Percentiles rank a stretch among this genome's conserved stretches.
These are phyloP conservation scores for Xestia ashworthii DNA, from an alignment of 2,888 invertebrate genomes.

Conservation along the genomic window DNA sequence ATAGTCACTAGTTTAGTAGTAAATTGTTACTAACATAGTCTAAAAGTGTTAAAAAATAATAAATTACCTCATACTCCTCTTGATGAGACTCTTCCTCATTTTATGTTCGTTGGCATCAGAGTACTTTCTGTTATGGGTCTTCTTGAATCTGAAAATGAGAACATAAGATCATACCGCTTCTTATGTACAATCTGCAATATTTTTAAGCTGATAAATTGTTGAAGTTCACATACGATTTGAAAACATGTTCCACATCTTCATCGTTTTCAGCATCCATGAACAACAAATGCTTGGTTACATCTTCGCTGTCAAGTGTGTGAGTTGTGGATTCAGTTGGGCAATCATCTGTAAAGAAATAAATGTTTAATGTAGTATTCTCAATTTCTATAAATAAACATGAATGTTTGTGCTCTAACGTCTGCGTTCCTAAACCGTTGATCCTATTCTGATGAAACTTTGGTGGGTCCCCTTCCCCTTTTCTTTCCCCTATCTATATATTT, in stretches of 20 bases:
- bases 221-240: slow-evolving; percentile 72
- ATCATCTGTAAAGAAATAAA: slow-evolving; percentile 50
- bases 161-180: not conserved
- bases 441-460: not conserved
- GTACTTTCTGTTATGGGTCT: slow-evolving; percentile 40
- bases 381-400: not conserved
- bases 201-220: not conserved
- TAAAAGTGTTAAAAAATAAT: not conserved
- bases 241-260: slow-evolving; percentile 75
- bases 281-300: slow-evolving; percentile 67
- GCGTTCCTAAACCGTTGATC: not conserved
- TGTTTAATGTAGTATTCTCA: not conserved
- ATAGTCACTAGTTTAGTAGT: too few species aligned
- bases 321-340: slow-evolving; percentile 49
- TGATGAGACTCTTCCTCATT: slow-evolving; percentile 55
- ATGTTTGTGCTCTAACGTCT: not conserved
- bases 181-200: not conserved
- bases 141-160: slow-evolving; percentile 55
- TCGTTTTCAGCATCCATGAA: slow-evolving; percentile 73
- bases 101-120: slow-evolving; percentile 50
- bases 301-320: slow-evolving; percentile 61
- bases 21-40: not conserved
- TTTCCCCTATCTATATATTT: not conserved
- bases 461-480: not conserved
- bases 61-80: slow-evolving; percentile 58